Evolutionary conservation across 2,797 vertebrate genomes (phyloP), one percentile per base, ranked within the genome.

Genomic region (Channa striata): DNA sequence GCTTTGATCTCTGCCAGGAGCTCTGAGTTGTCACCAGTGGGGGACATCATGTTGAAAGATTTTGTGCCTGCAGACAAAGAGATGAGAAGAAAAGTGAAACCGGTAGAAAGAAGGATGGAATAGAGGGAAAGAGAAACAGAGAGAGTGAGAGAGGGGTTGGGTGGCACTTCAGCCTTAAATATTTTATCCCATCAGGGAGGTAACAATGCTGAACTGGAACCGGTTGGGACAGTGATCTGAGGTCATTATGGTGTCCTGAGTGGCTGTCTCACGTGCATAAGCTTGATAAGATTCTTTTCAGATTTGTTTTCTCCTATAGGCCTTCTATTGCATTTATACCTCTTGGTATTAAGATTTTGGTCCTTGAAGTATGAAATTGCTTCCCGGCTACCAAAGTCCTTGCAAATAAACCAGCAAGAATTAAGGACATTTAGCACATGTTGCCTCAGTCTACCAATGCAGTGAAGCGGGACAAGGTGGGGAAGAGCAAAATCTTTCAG

Each of bases 11-110:
- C 98, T 7, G 98, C 98, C 93, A 99, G 91, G 59, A 99, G 95
- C 92, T 99, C 97, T 0, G 97, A 96, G 91, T 99, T 99, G 94
- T 99, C 98, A 0, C 96, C 96, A 1, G 97, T 97, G 19, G 97
- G 98, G 89, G 97, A 97, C 97, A 99, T 99, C 97, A 99, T 99
- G 94, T 99, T 99, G 96, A 99, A 99, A 73, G 98, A 99, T 87
- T 98, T 99, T 89, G 95, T 93, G 91, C 98, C 98, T 99, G 92
- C 11, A 40, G 84, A 82, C 82, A 92, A 89, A 87, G 80, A 69
- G 65, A 64, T 21, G 17, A 58, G 64, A 62, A 73, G 87, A 81
- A 82, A 84, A 87, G 86, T 89, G 83, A 92, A 85, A 86, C 79
- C 72, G 6, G 50, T 66, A 82, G 82, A 78, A 51, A 67, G 57